phyloP scores from a whole-genome alignment of 2,888 invertebrate genomes.

The Nymphalis polychloros region DNA sequence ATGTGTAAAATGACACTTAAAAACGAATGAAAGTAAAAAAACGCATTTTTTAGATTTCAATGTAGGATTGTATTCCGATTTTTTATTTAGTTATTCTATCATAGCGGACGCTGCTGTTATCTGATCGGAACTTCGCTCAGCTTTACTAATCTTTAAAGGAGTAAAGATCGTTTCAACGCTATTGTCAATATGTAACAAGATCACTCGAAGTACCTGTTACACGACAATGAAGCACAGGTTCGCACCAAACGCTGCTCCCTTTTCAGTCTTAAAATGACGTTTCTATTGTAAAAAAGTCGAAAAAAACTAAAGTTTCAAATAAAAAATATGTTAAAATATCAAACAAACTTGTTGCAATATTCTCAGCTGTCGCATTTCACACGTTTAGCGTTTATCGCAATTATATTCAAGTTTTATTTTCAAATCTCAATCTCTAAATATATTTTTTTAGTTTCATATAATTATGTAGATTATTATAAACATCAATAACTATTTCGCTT shows the following conservation, averaged over 20 bases:
- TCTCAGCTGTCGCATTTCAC: constrained; percentile 34
- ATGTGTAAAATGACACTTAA: constrained; percentile 17
- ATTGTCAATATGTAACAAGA: constrained; percentile 74
- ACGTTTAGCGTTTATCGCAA: constrained; percentile 15
- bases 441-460: background rate
- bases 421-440: background rate
- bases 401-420: background rate
- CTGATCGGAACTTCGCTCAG: constrained; percentile 77
- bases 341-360: constrained; percentile 1
- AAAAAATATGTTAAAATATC: constrained; percentile 21
- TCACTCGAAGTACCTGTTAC: constrained; percentile 69
- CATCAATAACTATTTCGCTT: background rate
- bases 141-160: constrained; percentile 58
- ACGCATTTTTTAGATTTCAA: constrained; percentile 46
- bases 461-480: background rate
- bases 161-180: constrained; percentile 56
- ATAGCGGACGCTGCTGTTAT: constrained; percentile 70
- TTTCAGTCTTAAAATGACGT: constrained; percentile 44
- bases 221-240: constrained; percentile 63
- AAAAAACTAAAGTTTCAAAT: constrained; percentile 13
- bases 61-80: constrained; percentile 51
- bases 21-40: background rate
- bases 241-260: constrained; percentile 52
- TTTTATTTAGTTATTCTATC: constrained; percentile 61
- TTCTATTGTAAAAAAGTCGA: constrained; percentile 20